A percentile compares a stretch with the other conserved stretches of the same genome.
These are phyloP conservation scores for Podotricha telesiphe DNA, from an alignment of 2,888 invertebrate species.

Conservation along the genomic window DNA sequence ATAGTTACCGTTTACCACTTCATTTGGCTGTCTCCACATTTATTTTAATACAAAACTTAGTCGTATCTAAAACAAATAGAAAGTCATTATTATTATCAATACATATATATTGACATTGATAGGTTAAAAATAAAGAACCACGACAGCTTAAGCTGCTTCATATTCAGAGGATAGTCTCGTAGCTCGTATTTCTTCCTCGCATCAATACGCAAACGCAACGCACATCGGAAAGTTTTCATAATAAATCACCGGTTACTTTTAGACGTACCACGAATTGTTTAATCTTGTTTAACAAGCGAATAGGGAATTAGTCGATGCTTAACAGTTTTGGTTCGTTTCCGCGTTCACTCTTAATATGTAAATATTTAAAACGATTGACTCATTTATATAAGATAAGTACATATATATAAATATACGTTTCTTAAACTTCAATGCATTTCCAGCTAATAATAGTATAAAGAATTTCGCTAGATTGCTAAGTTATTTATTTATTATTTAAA, in stretches of 20 bases:
- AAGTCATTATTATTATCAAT: too few relatives aligned
- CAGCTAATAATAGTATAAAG: too few relatives aligned
- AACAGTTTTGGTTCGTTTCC: conserved; percentile 62
- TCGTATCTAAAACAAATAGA: too few relatives aligned
- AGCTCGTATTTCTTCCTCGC: conserved; percentile 47
- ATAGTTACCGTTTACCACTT: too few relatives aligned
- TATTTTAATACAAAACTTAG: too few relatives aligned
- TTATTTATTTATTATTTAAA: too few relatives aligned
- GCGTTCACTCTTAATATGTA: conserved; percentile 52
- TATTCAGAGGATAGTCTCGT: conserved; percentile 29
- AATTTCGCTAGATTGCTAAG: too few relatives aligned
- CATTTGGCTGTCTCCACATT: too few relatives aligned
- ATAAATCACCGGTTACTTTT: conserved; percentile 71
- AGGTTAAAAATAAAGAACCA: conserved; percentile 3
- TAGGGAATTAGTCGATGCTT: conserved; percentile 67
- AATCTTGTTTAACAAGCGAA: conserved; percentile 66
- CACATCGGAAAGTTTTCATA: conserved; percentile 67
- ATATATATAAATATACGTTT: too few relatives aligned
- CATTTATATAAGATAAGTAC: neutral
- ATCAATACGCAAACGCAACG: conserved; percentile 48
- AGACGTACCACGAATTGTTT: conserved; percentile 74
- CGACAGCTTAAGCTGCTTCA: conserved; percentile 32
- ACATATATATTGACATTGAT: neutral
- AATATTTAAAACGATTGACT: conserved; percentile 29
- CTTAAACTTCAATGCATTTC: too few relatives aligned